Percentiles rank a stretch among this genome's conserved stretches.
Evolutionary conservation across 2,797 vertebrate species (phyloP).

Genomic region (Pachyuromys duprasi): DNA sequence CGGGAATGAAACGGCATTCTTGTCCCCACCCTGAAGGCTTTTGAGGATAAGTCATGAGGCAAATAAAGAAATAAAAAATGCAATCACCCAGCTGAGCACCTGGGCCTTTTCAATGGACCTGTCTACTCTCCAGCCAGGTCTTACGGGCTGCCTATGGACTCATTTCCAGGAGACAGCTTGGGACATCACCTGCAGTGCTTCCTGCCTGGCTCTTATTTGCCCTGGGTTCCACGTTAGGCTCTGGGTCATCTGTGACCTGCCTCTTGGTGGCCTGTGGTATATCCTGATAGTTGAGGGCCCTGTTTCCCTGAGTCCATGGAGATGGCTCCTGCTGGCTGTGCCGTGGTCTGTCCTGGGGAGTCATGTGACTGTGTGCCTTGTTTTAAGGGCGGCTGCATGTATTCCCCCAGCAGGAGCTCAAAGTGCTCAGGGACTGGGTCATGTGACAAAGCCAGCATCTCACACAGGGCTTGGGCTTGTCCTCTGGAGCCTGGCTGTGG

Average conservation of each 20-base stretch:
- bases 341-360: background rate
- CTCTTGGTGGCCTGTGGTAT: background rate
- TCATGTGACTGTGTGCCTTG: background rate
- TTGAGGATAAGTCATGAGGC: background rate
- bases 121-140: background rate
- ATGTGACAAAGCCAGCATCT: background rate
- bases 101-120: background rate
- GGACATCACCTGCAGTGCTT: background rate
- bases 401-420: too few relatives aligned
- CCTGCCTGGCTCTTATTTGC: background rate
- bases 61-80: background rate
- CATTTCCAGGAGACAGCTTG: background rate
- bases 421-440: background rate
- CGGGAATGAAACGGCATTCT: conserved; percentile 26
- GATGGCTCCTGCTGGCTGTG: accelerated
- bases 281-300: accelerated
- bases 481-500: accelerated
- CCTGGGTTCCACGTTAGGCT: background rate
- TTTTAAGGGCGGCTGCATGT: too few relatives aligned
- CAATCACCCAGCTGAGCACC: background rate
- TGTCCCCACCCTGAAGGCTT: background rate
- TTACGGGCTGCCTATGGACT: accelerated
- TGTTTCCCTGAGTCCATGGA: accelerated
- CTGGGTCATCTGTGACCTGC: background rate
- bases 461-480: accelerated